Percentiles rank a stretch among this genome's conserved stretches.
Conservation (phyloP, 2,797 vertebrate species). For the Enteromius unitaeniatus region DNA sequence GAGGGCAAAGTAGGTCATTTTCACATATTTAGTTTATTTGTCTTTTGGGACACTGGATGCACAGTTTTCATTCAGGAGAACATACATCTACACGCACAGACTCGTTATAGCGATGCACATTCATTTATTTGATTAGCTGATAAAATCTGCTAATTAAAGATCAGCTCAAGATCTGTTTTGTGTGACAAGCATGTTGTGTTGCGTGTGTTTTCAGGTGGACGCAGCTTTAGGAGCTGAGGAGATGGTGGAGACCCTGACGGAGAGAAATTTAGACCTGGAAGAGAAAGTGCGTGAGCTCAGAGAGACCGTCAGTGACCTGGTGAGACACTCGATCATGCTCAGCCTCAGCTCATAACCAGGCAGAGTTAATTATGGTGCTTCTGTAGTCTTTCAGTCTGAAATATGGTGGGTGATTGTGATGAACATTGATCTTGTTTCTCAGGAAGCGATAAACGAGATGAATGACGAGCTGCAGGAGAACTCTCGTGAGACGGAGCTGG, state of each 20-base stretch:
- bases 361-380: background rate
- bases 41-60: too few relatives aligned
- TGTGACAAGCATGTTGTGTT: background rate
- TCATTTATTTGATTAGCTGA: too few relatives aligned
- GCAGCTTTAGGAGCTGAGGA: constrained; percentile 93
- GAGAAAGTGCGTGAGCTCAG: constrained; percentile 94
- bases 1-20: too few relatives aligned
- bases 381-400: background rate
- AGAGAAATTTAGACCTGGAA: constrained; percentile 94
- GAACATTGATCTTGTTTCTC: background rate
- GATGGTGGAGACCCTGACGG: constrained; percentile 96
- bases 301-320: constrained; percentile 93
- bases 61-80: too few relatives aligned
- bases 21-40: too few relatives aligned
- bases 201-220: constrained; percentile 83
- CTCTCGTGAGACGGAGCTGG: constrained; percentile 92
- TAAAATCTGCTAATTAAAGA: too few relatives aligned
- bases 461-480: constrained; percentile 98
- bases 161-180: too few relatives aligned
- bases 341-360: too few relatives aligned
- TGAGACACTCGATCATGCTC: constrained; percentile 63
- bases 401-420: background rate
- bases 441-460: constrained; percentile 99
- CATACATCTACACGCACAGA: too few relatives aligned
- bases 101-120: too few relatives aligned